A percentile compares a stretch with the other conserved stretches of the same genome.
These are phyloP conservation scores for Apis dorsata DNA, from an alignment of 1,140 invertebrate species.

Conservation along the genomic window DNA sequence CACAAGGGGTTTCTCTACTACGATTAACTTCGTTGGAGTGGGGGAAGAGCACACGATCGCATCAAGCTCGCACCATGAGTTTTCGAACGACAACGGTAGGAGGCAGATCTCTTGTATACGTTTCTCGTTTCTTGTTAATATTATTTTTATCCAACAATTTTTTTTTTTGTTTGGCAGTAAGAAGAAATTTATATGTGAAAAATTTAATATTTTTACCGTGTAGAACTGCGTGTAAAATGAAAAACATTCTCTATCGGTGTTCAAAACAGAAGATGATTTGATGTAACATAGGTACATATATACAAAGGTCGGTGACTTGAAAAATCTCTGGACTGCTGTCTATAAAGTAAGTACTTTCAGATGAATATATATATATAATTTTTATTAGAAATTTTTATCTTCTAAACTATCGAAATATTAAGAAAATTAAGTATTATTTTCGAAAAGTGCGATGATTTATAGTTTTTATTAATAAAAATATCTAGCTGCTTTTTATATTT, in stretches of 20 bases:
- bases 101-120: constrained; percentile 49
- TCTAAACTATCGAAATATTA: no score
- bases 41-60: constrained; percentile 51
- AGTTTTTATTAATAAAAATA: neutral
- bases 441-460: neutral
- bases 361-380: neutral
- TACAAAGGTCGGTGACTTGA: constrained; percentile 27
- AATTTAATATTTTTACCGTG: neutral
- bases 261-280: constrained; percentile 21
- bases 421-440: no score
- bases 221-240: constrained; percentile 17
- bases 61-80: constrained; percentile 64
- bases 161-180: neutral
- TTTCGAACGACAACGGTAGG: constrained; percentile 65
- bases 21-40: constrained; percentile 39
- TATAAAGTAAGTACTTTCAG: constrained; percentile 4
- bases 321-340: constrained; percentile 5
- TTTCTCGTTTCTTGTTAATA: neutral
- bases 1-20: constrained; percentile 45
- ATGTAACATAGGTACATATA: constrained; percentile 10
- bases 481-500: neutral
- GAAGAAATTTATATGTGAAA: neutral
- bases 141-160: constrained; percentile 21
- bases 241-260: constrained; percentile 7
- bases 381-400: no score